Evolutionary conservation across 2,797 vertebrate species (phyloP).

Genomic region (Hemibagrus guttatus): DNA sequence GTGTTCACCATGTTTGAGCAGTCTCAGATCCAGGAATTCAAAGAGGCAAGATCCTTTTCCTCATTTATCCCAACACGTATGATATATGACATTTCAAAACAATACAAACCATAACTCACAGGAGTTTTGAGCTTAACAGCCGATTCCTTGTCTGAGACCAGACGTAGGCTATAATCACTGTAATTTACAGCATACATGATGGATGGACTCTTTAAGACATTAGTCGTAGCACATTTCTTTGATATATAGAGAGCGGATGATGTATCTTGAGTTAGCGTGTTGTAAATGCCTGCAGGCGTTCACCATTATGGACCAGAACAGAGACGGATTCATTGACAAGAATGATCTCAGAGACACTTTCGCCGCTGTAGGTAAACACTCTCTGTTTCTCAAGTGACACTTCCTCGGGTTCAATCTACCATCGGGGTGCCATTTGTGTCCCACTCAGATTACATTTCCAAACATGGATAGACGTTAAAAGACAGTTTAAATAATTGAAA

Average conservation of each 20-base stretch:
- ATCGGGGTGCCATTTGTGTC: conserved; percentile 1
- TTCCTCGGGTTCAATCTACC: neutral
- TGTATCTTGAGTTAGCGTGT: conserved; percentile 27
- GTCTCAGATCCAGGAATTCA: conserved; percentile 90
- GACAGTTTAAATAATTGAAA: neutral
- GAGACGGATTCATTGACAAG: conserved; percentile 88
- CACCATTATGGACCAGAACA: conserved; percentile 92
- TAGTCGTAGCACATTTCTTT: conserved; percentile 38
- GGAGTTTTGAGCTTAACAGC: conserved; percentile 26
- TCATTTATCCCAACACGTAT: conserved; percentile 11
- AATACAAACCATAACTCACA: conserved; percentile 38
- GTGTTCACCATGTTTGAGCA: conserved; percentile 92
- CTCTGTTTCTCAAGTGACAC: neutral
- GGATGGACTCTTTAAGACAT: conserved; percentile 37
- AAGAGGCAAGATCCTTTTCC: conserved; percentile 74
- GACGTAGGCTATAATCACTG: conserved; percentile 19
- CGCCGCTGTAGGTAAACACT: conserved; percentile 79
- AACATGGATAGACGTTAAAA: too few species aligned
- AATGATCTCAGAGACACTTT: conserved; percentile 87
- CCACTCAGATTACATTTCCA: neutral
- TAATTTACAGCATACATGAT: conserved; percentile 35
- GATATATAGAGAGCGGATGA: conserved; percentile 37
- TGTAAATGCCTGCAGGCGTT: conserved; percentile 75
- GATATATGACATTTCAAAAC: conserved; percentile 20
- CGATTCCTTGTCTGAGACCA: conserved; percentile 16